Evolutionary conservation across 2,797 vertebrate genomes (phyloP), one percentile per base, ranked within the genome.

Genomic region (Halcyon smyrnensis): DNA sequence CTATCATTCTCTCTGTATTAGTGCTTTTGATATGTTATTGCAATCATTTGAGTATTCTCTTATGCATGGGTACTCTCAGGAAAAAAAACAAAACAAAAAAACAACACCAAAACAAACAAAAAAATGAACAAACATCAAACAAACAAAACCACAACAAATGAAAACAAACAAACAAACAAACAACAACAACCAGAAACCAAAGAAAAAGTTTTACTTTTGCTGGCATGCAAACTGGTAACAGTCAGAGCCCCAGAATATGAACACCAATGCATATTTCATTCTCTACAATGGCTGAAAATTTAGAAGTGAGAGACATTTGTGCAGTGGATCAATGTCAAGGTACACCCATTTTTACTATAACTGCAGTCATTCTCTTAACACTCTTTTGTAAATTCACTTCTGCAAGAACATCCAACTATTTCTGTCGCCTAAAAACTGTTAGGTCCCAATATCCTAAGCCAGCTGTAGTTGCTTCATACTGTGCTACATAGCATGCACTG

Each of bases 361-460:
- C 48, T 94, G 50, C 27, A 86, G 57, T 84, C 51, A 70, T 91
- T 89, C 57, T 70, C 30, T 74, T 59, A 78, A 91, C 30, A 84
- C 4, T 5, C 15, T 75, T 96, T 87, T 80, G 36, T 81, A 74
- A 94, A 95, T 80, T 80, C 48, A 51, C 28, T 94, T 80, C 75
- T 93, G 24, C 21, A 78, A 87, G 34, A 78, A 46, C 82, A 94
- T 96, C 46, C 46, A 64, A 90, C 78, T 85, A 60, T 28, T 92
- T 75, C 62, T 92, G 71, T 83, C 89, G 87, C 43, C 48, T 83
- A 18, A 87, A 87, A 92, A 43, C 34, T 60, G 1, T 57, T 65
- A 37, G 3, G 67, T 93, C 78, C 59, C 81, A 60, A 95, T 64
- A 71, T 94, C 75, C 81, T 92, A 89, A 77, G 32, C 60, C 84